phyloP scores from a whole-genome alignment of 1,140 invertebrate species.

The Zaprionus nigranus region DNA sequence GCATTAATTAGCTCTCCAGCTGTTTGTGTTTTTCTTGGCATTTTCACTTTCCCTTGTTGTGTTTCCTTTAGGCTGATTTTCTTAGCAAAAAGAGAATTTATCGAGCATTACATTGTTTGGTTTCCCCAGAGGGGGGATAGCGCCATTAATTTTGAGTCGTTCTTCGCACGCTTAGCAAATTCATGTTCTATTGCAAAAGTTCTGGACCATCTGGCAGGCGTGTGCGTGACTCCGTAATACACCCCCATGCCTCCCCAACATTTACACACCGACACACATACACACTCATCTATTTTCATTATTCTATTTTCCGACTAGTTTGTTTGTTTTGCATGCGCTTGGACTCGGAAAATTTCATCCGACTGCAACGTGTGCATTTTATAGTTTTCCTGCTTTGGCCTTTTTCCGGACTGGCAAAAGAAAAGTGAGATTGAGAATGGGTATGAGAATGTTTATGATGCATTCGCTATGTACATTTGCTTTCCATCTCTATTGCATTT shows the following conservation, averaged over 20 bases:
- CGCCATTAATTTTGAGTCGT: conserved; percentile 55
- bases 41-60: not conserved
- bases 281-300: conserved; percentile 33
- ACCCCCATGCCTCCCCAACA: not conserved
- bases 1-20: conserved; percentile 1
- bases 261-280: conserved; percentile 24
- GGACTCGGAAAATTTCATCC: conserved; percentile 38
- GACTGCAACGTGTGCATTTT: conserved; percentile 76
- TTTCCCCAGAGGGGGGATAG: conserved; percentile 24
- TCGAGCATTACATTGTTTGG: conserved; percentile 30
- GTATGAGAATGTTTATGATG: conserved; percentile 42
- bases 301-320: conserved; percentile 19
- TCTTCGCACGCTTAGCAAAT: conserved; percentile 49
- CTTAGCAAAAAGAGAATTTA: conserved; percentile 18
- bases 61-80: not conserved
- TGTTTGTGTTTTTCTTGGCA: not conserved
- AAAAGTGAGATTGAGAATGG: conserved; percentile 7
- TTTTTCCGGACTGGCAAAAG: conserved; percentile 17
- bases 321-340: conserved; percentile 26
- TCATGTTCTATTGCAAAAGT: conserved; percentile 44
- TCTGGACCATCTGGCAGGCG: conserved; percentile 58
- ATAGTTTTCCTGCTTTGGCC: conserved; percentile 43
- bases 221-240: conserved; percentile 54
- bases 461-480: conserved; percentile 14
- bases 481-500: conserved; percentile 23